Evolutionary conservation across 1,140 invertebrate species (phyloP), one percentile per base, ranked within the genome.

Genomic region (Drosophila mayri): DNA sequence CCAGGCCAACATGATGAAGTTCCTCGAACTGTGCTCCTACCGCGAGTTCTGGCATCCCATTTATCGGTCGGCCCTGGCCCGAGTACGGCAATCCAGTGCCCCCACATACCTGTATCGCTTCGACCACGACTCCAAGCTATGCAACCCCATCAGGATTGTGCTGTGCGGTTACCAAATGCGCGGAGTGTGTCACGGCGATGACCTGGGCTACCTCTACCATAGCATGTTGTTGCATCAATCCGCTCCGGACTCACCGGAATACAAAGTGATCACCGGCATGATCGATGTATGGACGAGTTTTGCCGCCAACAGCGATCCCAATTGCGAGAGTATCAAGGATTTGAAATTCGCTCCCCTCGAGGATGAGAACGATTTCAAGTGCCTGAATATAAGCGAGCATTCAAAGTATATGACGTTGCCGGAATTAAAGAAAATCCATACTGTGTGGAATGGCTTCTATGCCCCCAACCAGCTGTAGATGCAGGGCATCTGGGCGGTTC

Each of bases 121-220:
- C 64, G 92, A 93, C 28, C 78, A 93, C 50, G 92, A 93, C 35
- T 92, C 93, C 3, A 76, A 83, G 47, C 61, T 72, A 4, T 79
- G 82, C 54, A 92, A 92, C 71, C 70, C 82, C 57, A 85, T 92
- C 30, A 73, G 66, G 44, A 92, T 77, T 50, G 93, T 83, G 78
- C 64, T 92, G 10, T 92, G 91, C 22, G 88, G 88, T 30, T 67
- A 65, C 14, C 59, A 81, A 30, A 71, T 93, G 28, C 78, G 93
- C 79, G 94, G 95, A 12, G 93, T 94, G 1, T 94, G 93, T 72
- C 95, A 96, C 78, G 94, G 93, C 0, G 95, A 96, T 67, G 95
- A 96, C 75, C 44, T 95, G 3, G 94, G 94, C 68, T 96, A 95
- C 86, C 73, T 96, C 8, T 96, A 95, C 78, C 92, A 93, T 68